Percentiles rank a stretch among this genome's conserved stretches.
Evolutionary conservation across 2,797 vertebrate genomes (phyloP).

Genomic region (Poeciliopsis gracilis): DNA sequence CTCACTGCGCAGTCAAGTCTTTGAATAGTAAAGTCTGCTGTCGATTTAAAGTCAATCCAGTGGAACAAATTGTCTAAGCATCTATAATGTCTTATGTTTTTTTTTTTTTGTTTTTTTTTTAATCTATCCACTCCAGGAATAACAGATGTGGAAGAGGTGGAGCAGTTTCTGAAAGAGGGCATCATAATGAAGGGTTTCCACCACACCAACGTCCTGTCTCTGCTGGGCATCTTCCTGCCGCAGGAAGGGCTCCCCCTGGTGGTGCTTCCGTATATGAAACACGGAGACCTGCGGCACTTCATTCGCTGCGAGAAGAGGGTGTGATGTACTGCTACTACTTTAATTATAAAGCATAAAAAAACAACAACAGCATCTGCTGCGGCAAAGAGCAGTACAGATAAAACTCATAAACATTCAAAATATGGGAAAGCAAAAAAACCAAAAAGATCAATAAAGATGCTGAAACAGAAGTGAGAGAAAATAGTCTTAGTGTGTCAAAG

Average conservation of each 20-base stretch:
- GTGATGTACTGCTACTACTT: constrained; percentile 18
- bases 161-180: constrained; percentile 94
- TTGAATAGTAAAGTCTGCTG: constrained; percentile 89
- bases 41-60: not conserved
- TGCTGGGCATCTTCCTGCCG: constrained; percentile 92
- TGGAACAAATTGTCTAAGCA: not conserved
- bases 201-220: constrained; percentile 91
- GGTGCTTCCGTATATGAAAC: constrained; percentile 95
- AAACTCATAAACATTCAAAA: no score
- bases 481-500: no score
- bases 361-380: no score
- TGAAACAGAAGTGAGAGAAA: no score
- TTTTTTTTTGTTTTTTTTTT: not conserved
- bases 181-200: constrained; percentile 97
- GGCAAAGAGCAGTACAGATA: no score
- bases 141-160: constrained; percentile 95
- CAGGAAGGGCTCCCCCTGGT: constrained; percentile 90
- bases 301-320: constrained; percentile 91
- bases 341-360: no score
- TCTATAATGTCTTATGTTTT: not conserved
- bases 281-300: constrained; percentile 94
- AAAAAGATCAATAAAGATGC: no score
- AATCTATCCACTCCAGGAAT: constrained; percentile 82
- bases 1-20: constrained; percentile 95
- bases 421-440: no score